Evolutionary conservation across 2,797 vertebrate genomes (phyloP).

Genomic region (Bradypodion ventrale): DNA sequence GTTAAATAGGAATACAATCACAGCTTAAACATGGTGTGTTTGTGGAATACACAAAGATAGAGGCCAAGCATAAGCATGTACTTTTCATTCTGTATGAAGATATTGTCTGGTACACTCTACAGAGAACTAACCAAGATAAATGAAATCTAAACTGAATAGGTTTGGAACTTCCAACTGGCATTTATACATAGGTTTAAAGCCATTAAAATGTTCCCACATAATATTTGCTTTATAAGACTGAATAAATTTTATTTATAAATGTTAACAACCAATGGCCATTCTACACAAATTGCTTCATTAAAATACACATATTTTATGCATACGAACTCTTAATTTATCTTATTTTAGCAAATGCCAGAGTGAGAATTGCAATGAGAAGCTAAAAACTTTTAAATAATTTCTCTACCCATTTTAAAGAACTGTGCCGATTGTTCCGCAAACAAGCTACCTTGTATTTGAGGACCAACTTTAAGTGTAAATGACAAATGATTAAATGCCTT

Average conservation of each 20-base stretch:
- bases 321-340: constrained; percentile 61
- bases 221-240: constrained; percentile 72
- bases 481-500: neutral
- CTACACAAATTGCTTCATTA: constrained; percentile 64
- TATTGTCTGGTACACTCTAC: constrained; percentile 73
- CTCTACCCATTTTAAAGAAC: constrained; percentile 25
- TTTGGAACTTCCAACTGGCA: constrained; percentile 79
- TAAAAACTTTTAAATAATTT: constrained; percentile 35
- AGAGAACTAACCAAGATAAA: constrained; percentile 81
- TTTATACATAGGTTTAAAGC: constrained; percentile 70
- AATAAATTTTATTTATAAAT: constrained; percentile 74
- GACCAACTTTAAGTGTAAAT: neutral
- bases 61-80: constrained; percentile 76
- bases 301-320: constrained; percentile 60
- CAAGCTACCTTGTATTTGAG: neutral
- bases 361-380: constrained; percentile 33
- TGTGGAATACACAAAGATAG: constrained; percentile 80
- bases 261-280: constrained; percentile 66
- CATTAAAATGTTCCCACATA: constrained; percentile 66
- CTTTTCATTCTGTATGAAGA: constrained; percentile 77
- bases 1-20: constrained; percentile 71
- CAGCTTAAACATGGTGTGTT: constrained; percentile 77
- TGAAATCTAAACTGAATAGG: constrained; percentile 79
- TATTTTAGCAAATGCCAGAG: constrained; percentile 44
- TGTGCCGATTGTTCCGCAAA: constrained; percentile 8